These are phyloP conservation scores for Chionomys nivalis DNA, from an alignment of 2,113 vertebrate species.

Conservation along the genomic window DNA sequence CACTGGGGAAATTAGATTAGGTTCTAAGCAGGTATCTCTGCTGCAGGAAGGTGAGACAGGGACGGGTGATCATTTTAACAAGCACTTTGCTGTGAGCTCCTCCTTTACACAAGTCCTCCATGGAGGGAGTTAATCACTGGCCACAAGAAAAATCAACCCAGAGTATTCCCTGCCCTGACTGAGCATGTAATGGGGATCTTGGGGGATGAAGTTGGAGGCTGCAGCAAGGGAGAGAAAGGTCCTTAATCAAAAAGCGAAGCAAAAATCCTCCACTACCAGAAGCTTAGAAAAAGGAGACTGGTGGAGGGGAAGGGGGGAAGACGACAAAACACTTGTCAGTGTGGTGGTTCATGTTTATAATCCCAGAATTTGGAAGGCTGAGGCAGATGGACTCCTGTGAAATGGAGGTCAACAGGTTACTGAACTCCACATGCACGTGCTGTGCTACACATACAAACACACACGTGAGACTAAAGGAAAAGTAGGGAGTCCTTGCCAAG, in stretches of 20 bases:
- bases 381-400: not conserved
- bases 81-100: slow-evolving; percentile 34
- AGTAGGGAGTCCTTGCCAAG: not conserved
- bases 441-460: not conserved
- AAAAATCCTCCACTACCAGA: not conserved
- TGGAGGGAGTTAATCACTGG: not conserved
- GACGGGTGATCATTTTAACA: slow-evolving; percentile 34
- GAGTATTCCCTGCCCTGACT: not conserved
- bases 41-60: slow-evolving; percentile 56
- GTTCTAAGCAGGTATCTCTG: slow-evolving; percentile 65
- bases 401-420: not conserved
- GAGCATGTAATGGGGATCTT: fast-evolving
- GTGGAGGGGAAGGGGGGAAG: not conserved
- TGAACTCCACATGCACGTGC: not conserved
- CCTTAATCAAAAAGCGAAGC: not conserved
- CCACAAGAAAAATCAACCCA: slow-evolving; percentile 30
- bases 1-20: slow-evolving; percentile 51
- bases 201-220: fast-evolving
- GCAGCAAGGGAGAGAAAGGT: not conserved
- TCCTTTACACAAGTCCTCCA: not conserved
- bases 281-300: not conserved
- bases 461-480: not conserved
- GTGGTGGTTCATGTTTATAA: not conserved
- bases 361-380: not conserved
- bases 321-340: not conserved